These are phyloP conservation scores for Cromileptes altivelis DNA, from an alignment of 2,113 vertebrate genomes.

Conservation along the genomic window DNA sequence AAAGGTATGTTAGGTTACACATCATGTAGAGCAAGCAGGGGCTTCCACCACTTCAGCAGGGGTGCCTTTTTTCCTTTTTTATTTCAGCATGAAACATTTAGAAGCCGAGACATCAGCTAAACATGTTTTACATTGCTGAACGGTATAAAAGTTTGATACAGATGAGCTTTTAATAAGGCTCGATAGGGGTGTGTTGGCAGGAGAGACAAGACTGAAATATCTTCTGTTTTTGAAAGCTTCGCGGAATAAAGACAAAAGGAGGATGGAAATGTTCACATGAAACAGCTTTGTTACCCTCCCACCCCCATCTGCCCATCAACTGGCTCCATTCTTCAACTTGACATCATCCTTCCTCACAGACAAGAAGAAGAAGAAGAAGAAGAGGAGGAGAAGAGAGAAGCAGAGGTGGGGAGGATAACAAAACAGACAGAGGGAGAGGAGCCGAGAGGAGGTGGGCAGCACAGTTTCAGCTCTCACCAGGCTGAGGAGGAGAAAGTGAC, in stretches of 20 bases:
- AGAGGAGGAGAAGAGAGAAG: constrained; percentile 34
- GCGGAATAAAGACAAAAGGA: constrained; percentile 61
- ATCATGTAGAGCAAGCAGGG: constrained; percentile 49
- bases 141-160: constrained; percentile 66
- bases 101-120: constrained; percentile 33
- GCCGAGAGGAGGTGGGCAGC: constrained; percentile 61
- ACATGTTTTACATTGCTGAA: constrained; percentile 34
- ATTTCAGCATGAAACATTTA: constrained; percentile 28
- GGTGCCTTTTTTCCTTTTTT: constrained; percentile 27
- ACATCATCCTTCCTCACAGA: constrained; percentile 70
- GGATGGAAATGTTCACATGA: constrained; percentile 63
- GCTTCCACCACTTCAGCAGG: constrained; percentile 48
- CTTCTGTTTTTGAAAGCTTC: constrained; percentile 25
- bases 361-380: constrained; percentile 48
- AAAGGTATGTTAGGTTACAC: constrained; percentile 54
- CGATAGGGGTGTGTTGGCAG: constrained; percentile 31
- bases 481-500: constrained; percentile 86
- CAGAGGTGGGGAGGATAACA: constrained; percentile 56
- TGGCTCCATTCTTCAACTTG: constrained; percentile 76
- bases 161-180: constrained; percentile 43
- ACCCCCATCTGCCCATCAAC: constrained; percentile 70
- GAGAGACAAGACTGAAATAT: constrained; percentile 30
- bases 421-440: constrained; percentile 45
- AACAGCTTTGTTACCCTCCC: constrained; percentile 63
- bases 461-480: constrained; percentile 58